These are phyloP conservation scores for Ormyrus nitidulus DNA, from an alignment of 2,888 invertebrate species.

Conservation along the genomic window DNA sequence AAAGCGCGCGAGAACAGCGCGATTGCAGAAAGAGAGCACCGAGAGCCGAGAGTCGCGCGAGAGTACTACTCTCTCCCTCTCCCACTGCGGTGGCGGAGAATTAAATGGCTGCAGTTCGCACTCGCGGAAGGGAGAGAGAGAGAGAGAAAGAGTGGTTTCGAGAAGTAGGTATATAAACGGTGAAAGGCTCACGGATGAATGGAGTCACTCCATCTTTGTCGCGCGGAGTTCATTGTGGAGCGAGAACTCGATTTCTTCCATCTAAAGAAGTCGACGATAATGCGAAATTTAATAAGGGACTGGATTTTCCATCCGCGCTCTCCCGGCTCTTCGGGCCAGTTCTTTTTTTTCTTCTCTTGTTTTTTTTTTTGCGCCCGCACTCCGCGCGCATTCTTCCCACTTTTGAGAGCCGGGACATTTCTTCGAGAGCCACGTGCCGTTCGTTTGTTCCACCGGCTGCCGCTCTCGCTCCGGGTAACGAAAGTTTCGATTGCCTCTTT, in stretches of 20 bases:
- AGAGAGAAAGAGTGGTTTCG: constrained; percentile 12
- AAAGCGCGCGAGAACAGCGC: not conserved
- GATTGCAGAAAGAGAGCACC: not conserved
- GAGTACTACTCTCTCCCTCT: no score
- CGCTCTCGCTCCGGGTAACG: constrained; percentile 8
- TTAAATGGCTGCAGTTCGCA: constrained; percentile 16
- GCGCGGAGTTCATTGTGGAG: constrained; percentile 41
- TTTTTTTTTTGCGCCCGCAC: not conserved
- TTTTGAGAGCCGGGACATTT: not conserved
- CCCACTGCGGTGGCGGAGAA: constrained; percentile 18
- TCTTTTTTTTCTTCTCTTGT: not conserved
- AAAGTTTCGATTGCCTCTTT: no score
- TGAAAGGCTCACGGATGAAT: constrained; percentile 45
- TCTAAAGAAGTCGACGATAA: constrained; percentile 43
- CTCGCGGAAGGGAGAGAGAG: not conserved
- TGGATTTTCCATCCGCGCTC: constrained; percentile 46
- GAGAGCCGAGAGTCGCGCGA: not conserved
- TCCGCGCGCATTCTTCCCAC: constrained; percentile 5
- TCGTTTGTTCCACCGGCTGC: no score
- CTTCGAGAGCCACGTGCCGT: no score
- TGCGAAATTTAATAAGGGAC: constrained; percentile 50
- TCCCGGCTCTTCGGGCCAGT: not conserved
- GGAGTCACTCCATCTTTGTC: constrained; percentile 52
- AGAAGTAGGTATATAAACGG: constrained; percentile 52
- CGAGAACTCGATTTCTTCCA: constrained; percentile 45